These are phyloP conservation scores for Paramormyrops hopkinsi DNA, from an alignment of 2,797 vertebrate genomes.

Conservation along the genomic window DNA sequence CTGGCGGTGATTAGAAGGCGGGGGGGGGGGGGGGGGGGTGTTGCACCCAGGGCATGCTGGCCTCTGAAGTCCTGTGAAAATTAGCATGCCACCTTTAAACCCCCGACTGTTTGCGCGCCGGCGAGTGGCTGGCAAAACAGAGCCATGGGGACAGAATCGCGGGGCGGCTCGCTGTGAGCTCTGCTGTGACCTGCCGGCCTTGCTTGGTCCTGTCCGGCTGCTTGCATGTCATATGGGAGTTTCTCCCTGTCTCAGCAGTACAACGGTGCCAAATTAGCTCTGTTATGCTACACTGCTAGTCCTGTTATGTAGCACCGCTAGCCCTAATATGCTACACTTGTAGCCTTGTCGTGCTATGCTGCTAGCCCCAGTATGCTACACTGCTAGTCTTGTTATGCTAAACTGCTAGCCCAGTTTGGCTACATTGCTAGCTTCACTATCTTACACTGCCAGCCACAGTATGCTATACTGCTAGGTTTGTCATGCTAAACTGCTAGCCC, in stretches of 20 bases:
- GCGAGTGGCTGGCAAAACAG: background rate
- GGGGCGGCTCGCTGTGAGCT: background rate
- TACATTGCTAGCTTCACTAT: background rate
- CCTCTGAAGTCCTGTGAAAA: slow-evolving; percentile 11
- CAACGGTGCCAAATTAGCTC: background rate
- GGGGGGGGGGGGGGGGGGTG: background rate
- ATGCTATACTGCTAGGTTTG: background rate
- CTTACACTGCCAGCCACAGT: background rate
- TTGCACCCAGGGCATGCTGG: background rate
- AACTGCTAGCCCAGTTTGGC: background rate
- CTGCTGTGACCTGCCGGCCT: background rate
- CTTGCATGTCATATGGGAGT: background rate
- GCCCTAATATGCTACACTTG: background rate
- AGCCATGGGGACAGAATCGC: background rate
- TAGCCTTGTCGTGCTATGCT: background rate
- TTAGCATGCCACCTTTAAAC: slow-evolving; percentile 14
- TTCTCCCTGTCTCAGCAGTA: background rate
- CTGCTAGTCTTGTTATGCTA: background rate
- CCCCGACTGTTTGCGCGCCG: background rate
- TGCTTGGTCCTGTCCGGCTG: background rate
- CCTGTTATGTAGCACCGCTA: background rate
- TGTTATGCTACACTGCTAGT: background rate
- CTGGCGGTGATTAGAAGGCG: background rate
- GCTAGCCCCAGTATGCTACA: background rate
- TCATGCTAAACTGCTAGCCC: background rate